Percentiles rank a stretch among this genome's conserved stretches.
Conservation (phyloP, 2,113 vertebrate genomes). For the Indicator maculatus region DNA sequence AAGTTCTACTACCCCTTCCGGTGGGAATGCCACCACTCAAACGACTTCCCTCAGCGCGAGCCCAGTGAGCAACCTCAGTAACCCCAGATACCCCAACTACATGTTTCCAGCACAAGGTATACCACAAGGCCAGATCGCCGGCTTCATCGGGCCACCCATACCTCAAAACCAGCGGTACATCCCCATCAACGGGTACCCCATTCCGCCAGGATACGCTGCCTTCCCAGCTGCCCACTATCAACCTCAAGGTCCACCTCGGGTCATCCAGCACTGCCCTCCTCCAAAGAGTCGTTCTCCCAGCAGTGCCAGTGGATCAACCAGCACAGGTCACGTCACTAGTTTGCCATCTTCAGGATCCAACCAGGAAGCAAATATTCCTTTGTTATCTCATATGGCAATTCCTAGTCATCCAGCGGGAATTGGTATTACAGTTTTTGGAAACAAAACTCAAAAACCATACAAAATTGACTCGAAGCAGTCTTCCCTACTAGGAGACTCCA, state of each 20-base stretch:
- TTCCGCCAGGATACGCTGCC: constrained; percentile 93
- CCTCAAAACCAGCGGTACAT: constrained; percentile 92
- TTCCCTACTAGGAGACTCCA: constrained; percentile 86
- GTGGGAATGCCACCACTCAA: constrained; percentile 97
- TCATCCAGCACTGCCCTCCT: constrained; percentile 93
- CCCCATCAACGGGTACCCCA: constrained; percentile 95
- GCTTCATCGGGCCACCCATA: constrained; percentile 84
- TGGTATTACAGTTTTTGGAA: constrained; percentile 84
- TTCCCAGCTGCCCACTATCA: constrained; percentile 92
- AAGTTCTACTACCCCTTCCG: constrained; percentile 94
- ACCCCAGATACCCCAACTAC: constrained; percentile 90
- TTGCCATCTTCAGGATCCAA: constrained; percentile 95
- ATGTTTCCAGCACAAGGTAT: constrained; percentile 90
- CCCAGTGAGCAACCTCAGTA: constrained; percentile 96
- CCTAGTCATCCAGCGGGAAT: constrained; percentile 82
- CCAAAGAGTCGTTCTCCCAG: constrained; percentile 97
- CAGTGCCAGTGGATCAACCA: constrained; percentile 97
- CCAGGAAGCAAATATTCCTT: constrained; percentile 95
- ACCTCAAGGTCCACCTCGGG: constrained; percentile 80
- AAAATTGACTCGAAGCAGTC: constrained; percentile 90
- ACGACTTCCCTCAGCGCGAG: constrained; percentile 98
- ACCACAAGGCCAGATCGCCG: constrained; percentile 85
- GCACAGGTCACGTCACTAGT: constrained; percentile 96
- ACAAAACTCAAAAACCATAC: constrained; percentile 87
- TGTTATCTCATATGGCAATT: constrained; percentile 91